Conservation (phyloP, 2,797 vertebrate species). For the Vultur gryphus region DNA sequence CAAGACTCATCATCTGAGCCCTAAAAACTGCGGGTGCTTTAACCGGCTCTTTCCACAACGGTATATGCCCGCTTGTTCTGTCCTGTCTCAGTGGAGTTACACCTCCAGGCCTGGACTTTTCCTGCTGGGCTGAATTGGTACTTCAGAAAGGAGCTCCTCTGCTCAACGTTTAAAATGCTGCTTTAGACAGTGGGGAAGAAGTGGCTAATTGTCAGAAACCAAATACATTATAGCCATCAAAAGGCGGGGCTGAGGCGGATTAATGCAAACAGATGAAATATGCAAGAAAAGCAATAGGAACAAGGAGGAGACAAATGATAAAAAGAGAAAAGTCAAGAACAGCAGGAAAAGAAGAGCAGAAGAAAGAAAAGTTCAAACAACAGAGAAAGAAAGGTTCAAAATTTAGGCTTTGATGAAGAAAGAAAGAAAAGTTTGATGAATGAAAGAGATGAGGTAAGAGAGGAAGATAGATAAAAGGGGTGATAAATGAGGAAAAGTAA, state of each 20-base stretch:
- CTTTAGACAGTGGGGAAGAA: background rate
- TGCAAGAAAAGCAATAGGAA: background rate
- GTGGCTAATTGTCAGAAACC: background rate
- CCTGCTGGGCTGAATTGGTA: background rate
- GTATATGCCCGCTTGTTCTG: background rate
- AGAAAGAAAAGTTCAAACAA: background rate
- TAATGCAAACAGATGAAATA: background rate
- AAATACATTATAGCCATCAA: background rate
- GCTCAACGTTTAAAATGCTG: background rate
- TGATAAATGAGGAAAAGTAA: background rate
- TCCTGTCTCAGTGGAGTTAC: background rate
- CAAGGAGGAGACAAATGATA: background rate
- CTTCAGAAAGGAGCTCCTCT: constrained; percentile 5
- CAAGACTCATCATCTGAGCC: background rate
- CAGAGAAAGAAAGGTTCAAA: background rate
- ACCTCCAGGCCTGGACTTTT: background rate
- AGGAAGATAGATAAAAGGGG: background rate
- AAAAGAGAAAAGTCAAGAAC: background rate
- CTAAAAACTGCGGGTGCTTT: background rate
- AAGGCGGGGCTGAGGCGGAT: background rate
- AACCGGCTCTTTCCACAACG: background rate
- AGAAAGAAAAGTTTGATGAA: background rate
- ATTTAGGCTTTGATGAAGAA: background rate
- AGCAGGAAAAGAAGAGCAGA: background rate
- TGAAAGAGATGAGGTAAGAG: background rate